These are phyloP conservation scores for Gopherus flavomarginatus DNA, from an alignment of 2,113 vertebrate genomes.

Conservation along the genomic window DNA sequence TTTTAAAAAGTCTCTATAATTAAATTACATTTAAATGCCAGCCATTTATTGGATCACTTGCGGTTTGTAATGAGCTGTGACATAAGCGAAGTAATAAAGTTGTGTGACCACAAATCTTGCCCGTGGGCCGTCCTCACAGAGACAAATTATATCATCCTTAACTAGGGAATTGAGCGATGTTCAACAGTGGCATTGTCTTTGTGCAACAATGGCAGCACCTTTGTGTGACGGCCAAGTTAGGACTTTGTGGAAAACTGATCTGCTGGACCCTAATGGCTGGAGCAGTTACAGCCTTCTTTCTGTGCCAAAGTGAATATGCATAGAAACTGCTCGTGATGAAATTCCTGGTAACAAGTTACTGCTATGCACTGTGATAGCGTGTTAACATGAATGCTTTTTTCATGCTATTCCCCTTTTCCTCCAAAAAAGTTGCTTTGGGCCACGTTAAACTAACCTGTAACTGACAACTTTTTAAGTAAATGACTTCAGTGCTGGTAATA, in stretches of 20 bases:
- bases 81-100: not conserved
- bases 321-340: not conserved
- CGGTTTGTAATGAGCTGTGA: fast-evolving
- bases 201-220: fast-evolving
- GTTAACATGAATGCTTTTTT: not conserved
- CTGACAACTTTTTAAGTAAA: not conserved
- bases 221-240: not conserved
- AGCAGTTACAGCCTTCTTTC: not conserved
- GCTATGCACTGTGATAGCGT: constrained; percentile 12
- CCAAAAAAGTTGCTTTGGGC: not conserved
- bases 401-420: not conserved
- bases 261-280: not conserved
- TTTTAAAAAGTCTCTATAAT: not conserved
- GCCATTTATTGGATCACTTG: not conserved
- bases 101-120: not conserved
- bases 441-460: not conserved
- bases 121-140: not conserved
- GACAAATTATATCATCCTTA: not conserved
- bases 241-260: not conserved
- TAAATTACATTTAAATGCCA: not conserved
- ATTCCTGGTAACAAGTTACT: not conserved
- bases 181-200: not conserved
- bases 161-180: fast-evolving
- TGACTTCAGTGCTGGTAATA: not conserved
- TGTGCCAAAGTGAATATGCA: not conserved